Conservation (phyloP, 1,140 invertebrate species). For the Macrostomum lignano region DNA sequence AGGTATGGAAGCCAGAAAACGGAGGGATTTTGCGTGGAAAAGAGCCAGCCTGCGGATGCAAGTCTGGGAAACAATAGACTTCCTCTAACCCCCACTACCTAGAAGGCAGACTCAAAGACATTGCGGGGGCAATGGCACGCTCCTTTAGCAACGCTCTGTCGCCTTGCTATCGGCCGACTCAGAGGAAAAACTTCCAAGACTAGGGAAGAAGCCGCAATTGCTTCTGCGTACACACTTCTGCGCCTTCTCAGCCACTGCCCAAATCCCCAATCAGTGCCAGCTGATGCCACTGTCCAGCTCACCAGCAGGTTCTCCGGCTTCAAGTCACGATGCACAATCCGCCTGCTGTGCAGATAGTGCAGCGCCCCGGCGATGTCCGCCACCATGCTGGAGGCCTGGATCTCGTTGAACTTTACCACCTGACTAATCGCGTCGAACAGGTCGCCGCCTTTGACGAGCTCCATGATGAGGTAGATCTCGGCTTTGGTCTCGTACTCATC, state of each 20-base stretch:
- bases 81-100: too few relatives aligned
- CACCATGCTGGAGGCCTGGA: conserved; percentile 62
- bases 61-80: too few relatives aligned
- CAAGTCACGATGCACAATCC: conserved; percentile 82
- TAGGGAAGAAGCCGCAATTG: neutral
- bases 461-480: conserved; percentile 75
- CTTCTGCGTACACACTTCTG: too few relatives aligned
- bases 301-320: conserved; percentile 90
- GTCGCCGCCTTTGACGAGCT: conserved; percentile 83
- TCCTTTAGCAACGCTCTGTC: too few relatives aligned
- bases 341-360: conserved; percentile 64
- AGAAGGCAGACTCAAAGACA: too few relatives aligned
- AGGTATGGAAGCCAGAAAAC: too few relatives aligned
- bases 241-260: too few relatives aligned
- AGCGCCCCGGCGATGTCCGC: conserved; percentile 59
- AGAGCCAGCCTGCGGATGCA: too few relatives aligned
- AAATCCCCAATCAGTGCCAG: too few relatives aligned
- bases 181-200: neutral
- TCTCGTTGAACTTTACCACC: conserved; percentile 69
- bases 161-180: too few relatives aligned
- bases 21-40: too few relatives aligned
- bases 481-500: conserved; percentile 61
- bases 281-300: conserved; percentile 25
- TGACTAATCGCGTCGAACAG: conserved; percentile 80
- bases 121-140: too few relatives aligned